These are phyloP conservation scores for Oreotragus oreotragus DNA, from an alignment of 2,113 vertebrate genomes.

Conservation along the genomic window DNA sequence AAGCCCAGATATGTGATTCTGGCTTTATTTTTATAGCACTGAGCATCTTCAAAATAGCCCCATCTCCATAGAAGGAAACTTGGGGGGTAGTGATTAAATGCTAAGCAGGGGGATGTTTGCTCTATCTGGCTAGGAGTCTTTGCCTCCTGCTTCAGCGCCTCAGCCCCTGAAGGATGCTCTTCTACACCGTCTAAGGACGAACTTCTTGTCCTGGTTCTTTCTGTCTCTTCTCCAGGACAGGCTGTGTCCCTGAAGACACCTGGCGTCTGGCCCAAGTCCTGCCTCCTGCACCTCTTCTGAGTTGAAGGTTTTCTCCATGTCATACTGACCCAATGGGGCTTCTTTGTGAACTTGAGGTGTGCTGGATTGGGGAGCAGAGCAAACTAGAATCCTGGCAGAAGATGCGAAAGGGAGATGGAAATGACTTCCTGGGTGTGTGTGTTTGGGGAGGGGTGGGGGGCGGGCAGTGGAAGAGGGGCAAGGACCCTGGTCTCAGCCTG, in stretches of 20 bases:
- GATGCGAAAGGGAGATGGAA: neutral
- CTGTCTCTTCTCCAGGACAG: neutral
- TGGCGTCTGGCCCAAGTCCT: neutral
- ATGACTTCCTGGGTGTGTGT: neutral
- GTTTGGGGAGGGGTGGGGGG: neutral
- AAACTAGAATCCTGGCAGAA: neutral
- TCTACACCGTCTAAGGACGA: neutral
- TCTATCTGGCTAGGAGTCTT: neutral
- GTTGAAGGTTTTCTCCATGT: accelerated
- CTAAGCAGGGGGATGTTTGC: neutral
- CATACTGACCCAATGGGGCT: accelerated
- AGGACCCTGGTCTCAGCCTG: neutral
- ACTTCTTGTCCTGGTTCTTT: neutral
- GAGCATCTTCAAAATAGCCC: slow-evolving; percentile 38
- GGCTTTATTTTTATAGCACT: slow-evolving; percentile 19
- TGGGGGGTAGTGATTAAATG: neutral
- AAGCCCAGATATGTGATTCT: slow-evolving; percentile 27
- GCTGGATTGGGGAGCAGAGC: neutral
- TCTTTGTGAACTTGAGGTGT: too few species aligned
- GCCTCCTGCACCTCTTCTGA: neutral
- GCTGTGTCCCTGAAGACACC: neutral
- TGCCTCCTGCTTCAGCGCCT: neutral
- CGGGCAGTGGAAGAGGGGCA: too few species aligned
- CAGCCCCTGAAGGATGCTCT: neutral
- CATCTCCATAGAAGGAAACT: neutral